A percentile compares a stretch with the other conserved stretches of the same genome.
These are phyloP conservation scores for Ranitomeya imitator DNA, from an alignment of 2,113 vertebrate species.

Conservation along the genomic window DNA sequence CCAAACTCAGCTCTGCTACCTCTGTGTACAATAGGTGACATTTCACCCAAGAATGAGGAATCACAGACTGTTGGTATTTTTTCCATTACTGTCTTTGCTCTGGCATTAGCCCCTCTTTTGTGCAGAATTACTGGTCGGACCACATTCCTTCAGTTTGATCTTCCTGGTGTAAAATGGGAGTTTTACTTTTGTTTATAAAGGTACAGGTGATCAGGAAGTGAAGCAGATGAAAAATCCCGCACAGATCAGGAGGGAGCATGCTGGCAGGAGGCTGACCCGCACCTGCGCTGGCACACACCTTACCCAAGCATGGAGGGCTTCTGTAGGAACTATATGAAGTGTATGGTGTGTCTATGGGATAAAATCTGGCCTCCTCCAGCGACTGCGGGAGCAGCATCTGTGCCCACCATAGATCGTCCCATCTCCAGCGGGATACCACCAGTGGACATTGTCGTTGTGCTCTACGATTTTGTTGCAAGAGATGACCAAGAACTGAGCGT, in stretches of 20 bases:
- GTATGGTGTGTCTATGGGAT: constrained; percentile 81
- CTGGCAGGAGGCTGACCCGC: background rate
- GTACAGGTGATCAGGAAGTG: constrained; percentile 53
- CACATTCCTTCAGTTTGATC: constrained; percentile 21
- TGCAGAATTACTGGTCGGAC: background rate
- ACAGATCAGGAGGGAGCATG: background rate
- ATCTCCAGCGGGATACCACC: background rate
- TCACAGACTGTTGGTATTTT: too few relatives aligned
- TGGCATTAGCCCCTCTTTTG: background rate
- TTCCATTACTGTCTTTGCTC: background rate
- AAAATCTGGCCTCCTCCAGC: constrained; percentile 77
- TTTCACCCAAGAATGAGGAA: background rate
- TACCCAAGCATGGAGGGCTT: constrained; percentile 79
- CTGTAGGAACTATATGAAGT: constrained; percentile 80
- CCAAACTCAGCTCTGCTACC: too few relatives aligned
- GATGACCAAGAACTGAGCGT: constrained; percentile 82
- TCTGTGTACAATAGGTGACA: too few relatives aligned
- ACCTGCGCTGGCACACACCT: too few relatives aligned
- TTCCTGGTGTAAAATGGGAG: background rate
- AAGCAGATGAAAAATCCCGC: constrained; percentile 6
- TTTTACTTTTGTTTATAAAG: background rate
- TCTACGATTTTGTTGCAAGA: constrained; percentile 83
- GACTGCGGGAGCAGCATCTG: constrained; percentile 50
- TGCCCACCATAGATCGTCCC: background rate
- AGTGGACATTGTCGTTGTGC: constrained; percentile 75